Evolutionary conservation across 1,140 invertebrate species (phyloP).

Genomic region (Brachionus rotundiformis): DNA sequence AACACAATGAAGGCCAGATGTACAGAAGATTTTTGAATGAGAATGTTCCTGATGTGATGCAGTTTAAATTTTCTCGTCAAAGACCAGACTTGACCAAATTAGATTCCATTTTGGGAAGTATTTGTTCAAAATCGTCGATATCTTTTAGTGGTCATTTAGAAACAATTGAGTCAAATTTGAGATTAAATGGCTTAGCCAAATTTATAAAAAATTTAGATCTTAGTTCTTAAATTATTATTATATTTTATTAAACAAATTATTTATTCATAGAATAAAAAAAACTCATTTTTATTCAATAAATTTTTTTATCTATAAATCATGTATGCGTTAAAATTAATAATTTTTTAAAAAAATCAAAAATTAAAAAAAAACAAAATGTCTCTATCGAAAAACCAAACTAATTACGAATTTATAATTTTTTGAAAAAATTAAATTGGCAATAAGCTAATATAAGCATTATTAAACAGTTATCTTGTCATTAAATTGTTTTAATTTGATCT

Average conservation of each 20-base stretch:
- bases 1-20: slow-evolving; percentile 59
- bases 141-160: slow-evolving; percentile 32
- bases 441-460: too few relatives aligned
- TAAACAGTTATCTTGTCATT: too few relatives aligned
- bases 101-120: slow-evolving; percentile 59
- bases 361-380: too few relatives aligned
- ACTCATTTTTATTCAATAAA: too few relatives aligned
- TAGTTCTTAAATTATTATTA: not conserved
- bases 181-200: slow-evolving; percentile 26
- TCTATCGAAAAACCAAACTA: too few relatives aligned
- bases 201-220: not conserved
- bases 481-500: too few relatives aligned
- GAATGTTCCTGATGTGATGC: slow-evolving; percentile 56
- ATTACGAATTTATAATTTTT: too few relatives aligned
- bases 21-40: slow-evolving; percentile 52
- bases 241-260: not conserved
- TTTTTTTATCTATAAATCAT: too few relatives aligned
- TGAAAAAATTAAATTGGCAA: too few relatives aligned
- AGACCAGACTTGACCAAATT: slow-evolving; percentile 62
- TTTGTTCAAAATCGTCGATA: slow-evolving; percentile 56
- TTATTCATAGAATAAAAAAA: not conserved
- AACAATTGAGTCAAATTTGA: slow-evolving; percentile 32
- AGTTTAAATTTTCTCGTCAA: slow-evolving; percentile 57
- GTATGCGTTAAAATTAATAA: too few relatives aligned
- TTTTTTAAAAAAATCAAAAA: too few relatives aligned